Evolutionary conservation across 2,113 vertebrate species (phyloP).

Genomic region (Telmatochromis sp.): DNA sequence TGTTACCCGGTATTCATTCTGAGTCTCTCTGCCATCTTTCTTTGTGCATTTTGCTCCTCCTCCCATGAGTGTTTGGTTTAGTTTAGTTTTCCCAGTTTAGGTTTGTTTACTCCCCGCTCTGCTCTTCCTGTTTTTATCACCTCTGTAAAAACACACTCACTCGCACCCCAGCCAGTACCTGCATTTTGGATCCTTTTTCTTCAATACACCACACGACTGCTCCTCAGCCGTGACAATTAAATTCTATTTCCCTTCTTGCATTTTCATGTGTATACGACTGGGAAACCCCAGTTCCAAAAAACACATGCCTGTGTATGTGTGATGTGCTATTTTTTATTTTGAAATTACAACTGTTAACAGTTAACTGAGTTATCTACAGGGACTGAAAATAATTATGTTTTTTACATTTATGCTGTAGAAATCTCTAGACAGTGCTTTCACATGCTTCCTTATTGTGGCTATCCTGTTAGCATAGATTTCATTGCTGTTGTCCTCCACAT

Average conservation of each 20-base stretch:
- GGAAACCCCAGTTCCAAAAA: not conserved
- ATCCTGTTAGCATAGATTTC: not conserved
- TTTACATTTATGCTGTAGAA: not conserved
- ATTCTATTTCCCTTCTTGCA: not conserved
- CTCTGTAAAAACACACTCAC: too few species aligned
- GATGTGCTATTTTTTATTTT: not conserved
- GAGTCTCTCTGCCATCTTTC: too few species aligned
- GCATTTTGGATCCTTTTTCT: too few species aligned
- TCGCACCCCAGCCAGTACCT: too few species aligned
- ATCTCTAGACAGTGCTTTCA: not conserved
- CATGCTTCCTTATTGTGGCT: not conserved
- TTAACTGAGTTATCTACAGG: not conserved
- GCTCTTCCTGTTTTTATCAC: too few species aligned
- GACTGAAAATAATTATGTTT: not conserved
- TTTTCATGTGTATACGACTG: not conserved
- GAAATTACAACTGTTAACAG: not conserved
- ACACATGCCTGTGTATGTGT: not conserved
- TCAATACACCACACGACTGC: too few species aligned
- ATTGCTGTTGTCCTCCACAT: not conserved
- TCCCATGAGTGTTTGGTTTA: too few species aligned
- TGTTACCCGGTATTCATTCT: too few species aligned
- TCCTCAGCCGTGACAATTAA: too few species aligned
- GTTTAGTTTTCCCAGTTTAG: too few species aligned
- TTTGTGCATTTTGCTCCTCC: too few species aligned
- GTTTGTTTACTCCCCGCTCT: too few species aligned